Evolutionary conservation across 2,888 invertebrate species (phyloP).

Genomic region (Bugulina stolonifera): DNA sequence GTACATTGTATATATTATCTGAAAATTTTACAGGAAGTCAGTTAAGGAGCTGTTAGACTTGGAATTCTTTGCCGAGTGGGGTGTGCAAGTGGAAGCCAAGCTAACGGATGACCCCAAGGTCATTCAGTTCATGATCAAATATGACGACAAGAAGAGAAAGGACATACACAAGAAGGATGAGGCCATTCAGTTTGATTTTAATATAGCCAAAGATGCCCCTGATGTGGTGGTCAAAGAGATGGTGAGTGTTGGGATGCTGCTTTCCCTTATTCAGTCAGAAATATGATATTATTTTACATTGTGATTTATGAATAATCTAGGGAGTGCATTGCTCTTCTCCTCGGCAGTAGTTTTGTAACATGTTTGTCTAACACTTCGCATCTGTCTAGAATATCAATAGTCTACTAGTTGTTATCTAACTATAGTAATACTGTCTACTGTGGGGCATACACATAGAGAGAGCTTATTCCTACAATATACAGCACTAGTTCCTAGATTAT

Average conservation of each 20-base stretch:
- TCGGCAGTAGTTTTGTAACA: background rate
- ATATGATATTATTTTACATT: background rate
- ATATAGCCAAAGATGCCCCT: conserved; percentile 81
- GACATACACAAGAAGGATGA: conserved; percentile 98
- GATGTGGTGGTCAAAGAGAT: conserved; percentile 91
- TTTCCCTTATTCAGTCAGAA: background rate
- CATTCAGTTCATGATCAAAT: conserved; percentile 23
- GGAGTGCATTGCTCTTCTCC: background rate
- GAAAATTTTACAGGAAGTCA: conserved; percentile 67
- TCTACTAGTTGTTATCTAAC: background rate
- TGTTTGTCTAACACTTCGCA: background rate
- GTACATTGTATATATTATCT: no score
- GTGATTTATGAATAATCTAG: background rate
- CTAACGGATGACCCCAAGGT: conserved; percentile 56
- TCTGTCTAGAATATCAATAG: background rate
- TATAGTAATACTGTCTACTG: no score
- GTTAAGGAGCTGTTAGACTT: conserved; percentile 89
- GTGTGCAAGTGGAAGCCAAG: conserved; percentile 70
- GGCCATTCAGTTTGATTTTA: conserved; percentile 97
- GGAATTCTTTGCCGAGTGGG: conserved; percentile 95
- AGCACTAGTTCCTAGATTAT: no score
- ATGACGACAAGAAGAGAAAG: conserved; percentile 92
- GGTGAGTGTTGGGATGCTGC: conserved; percentile 55
- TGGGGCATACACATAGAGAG: no score
- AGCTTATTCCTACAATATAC: no score